Evolutionary conservation across 2,888 invertebrate genomes (phyloP), one percentile per base, ranked within the genome.

Genomic region (Lysandra coridon): DNA sequence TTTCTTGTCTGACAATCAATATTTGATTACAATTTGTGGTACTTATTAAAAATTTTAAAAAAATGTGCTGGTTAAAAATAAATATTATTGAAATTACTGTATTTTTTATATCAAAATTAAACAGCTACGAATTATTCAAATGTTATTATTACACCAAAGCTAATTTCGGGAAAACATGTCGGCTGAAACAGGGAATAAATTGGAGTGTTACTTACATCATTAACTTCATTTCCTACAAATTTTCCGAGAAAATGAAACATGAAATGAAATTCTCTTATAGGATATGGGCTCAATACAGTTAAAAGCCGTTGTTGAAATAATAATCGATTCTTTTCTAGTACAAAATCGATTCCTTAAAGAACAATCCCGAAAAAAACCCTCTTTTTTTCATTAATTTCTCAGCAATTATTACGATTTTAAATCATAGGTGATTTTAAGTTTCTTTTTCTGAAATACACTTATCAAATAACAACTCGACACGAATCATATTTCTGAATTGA

Each of bases 191-290:
- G 30, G 49, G 12, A 30, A 75, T 53, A 75, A 75, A 53, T 75
- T 74, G 44, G 33, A 44, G 74, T 44, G 1, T 44, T 74, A 40
- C 40, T n/a, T 44, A 44, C 74, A 44, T 74, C 10, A 23, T 74
- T 74, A 69, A 69, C 44, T 44, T 44, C 23, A 44, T 74, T 44
- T 74, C n/a, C 74, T 74, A 74, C 44, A 74, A 44, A 44, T 12
- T 69, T 30, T 12, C 30, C 12, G 64, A 69, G 64, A 69, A 69
- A 69, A 69, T 69, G 64, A 69, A 4, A 69, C 64, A 69, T 69
- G 30, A 69, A 69, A 69, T 69, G 30, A 33, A 69, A 69, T 69
- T 69, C 62, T 62, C 62, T 62, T 10, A 6, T 60, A 60, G 23
- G n/a, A 23, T 64, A 69, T 69, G 4, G 23, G 64, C 10, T 33